phyloP scores from a whole-genome alignment of 1,140 invertebrate species.

The Zaprionus taronus region DNA sequence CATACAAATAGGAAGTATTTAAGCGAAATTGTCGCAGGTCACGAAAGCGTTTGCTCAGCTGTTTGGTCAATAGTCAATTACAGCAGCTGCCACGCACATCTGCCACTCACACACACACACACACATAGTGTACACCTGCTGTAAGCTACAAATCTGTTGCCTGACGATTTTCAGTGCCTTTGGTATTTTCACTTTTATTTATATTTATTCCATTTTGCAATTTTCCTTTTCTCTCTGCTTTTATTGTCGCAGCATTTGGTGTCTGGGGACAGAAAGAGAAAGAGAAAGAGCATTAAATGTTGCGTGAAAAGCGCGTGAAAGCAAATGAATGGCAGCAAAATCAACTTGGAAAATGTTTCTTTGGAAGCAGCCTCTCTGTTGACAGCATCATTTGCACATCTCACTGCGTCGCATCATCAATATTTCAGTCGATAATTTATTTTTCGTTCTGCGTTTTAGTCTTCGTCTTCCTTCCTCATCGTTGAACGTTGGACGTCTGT shows the following conservation, averaged over 20 bases:
- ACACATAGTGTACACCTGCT: slow-evolving; percentile 7
- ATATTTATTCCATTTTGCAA: slow-evolving; percentile 34
- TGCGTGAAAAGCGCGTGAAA: slow-evolving; percentile 67
- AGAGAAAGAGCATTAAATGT: slow-evolving; percentile 59
- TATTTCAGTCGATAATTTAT: slow-evolving; percentile 54
- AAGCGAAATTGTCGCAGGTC: slow-evolving; percentile 61
- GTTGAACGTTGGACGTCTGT: background rate
- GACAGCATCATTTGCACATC: slow-evolving; percentile 62
- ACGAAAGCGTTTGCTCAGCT: slow-evolving; percentile 55
- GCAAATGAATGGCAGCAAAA: slow-evolving; percentile 49
- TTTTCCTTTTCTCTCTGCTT: slow-evolving; percentile 20
- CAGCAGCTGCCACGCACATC: slow-evolving; percentile 35
- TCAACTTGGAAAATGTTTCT: slow-evolving; percentile 40
- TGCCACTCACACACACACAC: slow-evolving; percentile 24
- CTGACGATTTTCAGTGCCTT: slow-evolving; percentile 33
- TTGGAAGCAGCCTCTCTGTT: slow-evolving; percentile 24
- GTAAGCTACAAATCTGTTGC: slow-evolving; percentile 62
- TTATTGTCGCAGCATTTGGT: slow-evolving; percentile 9
- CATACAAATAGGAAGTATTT: slow-evolving; percentile 33
- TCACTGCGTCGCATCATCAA: slow-evolving; percentile 56
- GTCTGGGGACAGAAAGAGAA: too few species aligned
- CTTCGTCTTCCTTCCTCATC: slow-evolving; percentile 6
- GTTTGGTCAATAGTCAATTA: slow-evolving; percentile 77
- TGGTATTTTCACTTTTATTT: slow-evolving; percentile 43
- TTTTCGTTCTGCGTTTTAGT: slow-evolving; percentile 16